A percentile compares a stretch with the other conserved stretches of the same genome.
phyloP scores from a whole-genome alignment of 2,797 vertebrate species.

The Enteromius anoplus region DNA sequence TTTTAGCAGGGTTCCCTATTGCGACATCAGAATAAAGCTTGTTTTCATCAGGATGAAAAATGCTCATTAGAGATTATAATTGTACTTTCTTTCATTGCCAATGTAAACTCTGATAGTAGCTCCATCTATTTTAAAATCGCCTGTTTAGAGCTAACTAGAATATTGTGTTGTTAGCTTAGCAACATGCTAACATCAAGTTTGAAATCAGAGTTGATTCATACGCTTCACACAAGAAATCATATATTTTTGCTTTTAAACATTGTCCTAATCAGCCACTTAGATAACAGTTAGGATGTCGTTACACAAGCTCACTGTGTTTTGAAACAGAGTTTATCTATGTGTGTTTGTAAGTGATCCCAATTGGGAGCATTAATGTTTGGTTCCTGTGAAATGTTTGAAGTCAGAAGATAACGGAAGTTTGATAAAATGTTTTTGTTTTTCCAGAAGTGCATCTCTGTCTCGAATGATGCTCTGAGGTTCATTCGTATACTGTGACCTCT shows the following conservation, averaged over 20 bases:
- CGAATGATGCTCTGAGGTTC: not conserved
- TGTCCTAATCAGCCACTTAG: not conserved
- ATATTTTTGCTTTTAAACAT: not conserved
- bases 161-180: not conserved
- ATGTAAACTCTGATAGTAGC: not conserved
- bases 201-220: not conserved
- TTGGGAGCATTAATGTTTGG: not conserved
- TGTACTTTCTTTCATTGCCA: not conserved
- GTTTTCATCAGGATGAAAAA: not conserved
- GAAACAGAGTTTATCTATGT: not conserved
- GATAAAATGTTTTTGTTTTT: conserved; percentile 24
- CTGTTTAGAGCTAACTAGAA: not conserved
- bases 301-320: not conserved
- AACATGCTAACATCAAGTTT: not conserved
- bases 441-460: conserved; percentile 9
- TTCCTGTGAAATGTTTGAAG: conserved; percentile 3
- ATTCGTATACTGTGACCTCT: not conserved
- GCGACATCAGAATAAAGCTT: not conserved
- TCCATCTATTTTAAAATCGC: not conserved
- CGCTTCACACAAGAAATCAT: not conserved
- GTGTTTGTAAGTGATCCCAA: conserved; percentile 8
- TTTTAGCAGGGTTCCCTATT: not conserved
- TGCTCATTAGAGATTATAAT: not conserved
- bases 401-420: conserved; percentile 5
- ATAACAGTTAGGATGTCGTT: not conserved